phyloP scores from a whole-genome alignment of 2,113 vertebrate species.

The Scomber scombrus region DNA sequence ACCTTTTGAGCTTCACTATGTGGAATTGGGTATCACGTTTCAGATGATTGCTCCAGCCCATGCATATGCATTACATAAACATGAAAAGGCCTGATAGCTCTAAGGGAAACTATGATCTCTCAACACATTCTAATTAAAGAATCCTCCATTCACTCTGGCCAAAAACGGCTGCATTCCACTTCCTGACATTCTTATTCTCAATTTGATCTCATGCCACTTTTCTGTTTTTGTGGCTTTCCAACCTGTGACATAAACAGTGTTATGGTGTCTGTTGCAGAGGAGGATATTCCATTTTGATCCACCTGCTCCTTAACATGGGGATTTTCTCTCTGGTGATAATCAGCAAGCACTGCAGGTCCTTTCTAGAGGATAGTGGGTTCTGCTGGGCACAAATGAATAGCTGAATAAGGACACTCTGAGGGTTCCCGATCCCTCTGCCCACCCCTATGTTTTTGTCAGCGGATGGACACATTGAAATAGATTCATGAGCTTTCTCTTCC shows the following conservation, averaged over 20 bases:
- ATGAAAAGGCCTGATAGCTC: constrained; percentile 76
- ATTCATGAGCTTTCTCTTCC: constrained; percentile 60
- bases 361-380: constrained; percentile 29
- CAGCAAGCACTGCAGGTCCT: constrained; percentile 29
- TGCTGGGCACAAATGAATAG: constrained; percentile 56
- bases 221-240: constrained; percentile 56
- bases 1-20: constrained; percentile 50
- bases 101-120: constrained; percentile 78
- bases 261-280: constrained; percentile 32
- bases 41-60: constrained; percentile 74
- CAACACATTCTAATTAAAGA: constrained; percentile 81
- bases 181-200: constrained; percentile 63
- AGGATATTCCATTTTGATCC: constrained; percentile 43
- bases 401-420: constrained; percentile 55
- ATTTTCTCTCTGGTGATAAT: constrained; percentile 67
- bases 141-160: constrained; percentile 61
- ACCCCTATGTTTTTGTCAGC: constrained; percentile 48
- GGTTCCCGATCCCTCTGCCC: constrained; percentile 37
- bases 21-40: constrained; percentile 69
- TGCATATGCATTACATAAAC: constrained; percentile 80
- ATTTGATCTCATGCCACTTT: constrained; percentile 49
- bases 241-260: constrained; percentile 62
- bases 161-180: constrained; percentile 63
- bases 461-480: constrained; percentile 65
- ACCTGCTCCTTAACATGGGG: constrained; percentile 30